Evolutionary conservation across 2,797 vertebrate genomes (phyloP).

Genomic region (Chloroceryle inda): DNA sequence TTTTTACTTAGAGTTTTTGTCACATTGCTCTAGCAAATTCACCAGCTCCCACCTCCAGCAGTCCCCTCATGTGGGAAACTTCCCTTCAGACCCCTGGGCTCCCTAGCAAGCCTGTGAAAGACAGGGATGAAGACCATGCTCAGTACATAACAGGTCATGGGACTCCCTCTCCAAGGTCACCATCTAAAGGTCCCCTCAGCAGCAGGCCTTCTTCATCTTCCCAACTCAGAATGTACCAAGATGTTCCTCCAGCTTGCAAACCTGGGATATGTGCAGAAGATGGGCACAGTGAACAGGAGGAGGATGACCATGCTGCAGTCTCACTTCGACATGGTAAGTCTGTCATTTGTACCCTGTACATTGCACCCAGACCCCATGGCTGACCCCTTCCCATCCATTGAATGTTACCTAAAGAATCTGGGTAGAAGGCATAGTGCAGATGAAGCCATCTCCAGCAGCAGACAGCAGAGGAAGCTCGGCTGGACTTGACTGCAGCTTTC

Average conservation of each 20-base stretch:
- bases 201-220: background rate
- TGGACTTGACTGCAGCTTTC: background rate
- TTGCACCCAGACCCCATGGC: background rate
- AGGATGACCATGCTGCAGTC: background rate
- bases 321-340: background rate
- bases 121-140: background rate
- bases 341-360: background rate
- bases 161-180: background rate
- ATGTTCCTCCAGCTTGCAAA: background rate
- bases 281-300: background rate
- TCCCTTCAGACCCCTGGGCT: background rate
- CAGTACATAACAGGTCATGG: fast-evolving
- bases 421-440: background rate
- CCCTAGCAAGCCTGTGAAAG: background rate
- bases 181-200: background rate
- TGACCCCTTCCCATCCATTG: background rate
- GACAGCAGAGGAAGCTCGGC: background rate
- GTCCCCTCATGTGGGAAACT: fast-evolving
- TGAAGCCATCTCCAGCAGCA: background rate
- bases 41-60: background rate
- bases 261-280: background rate
- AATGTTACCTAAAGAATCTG: background rate
- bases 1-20: background rate
- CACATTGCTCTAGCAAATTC: background rate
- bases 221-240: background rate